A percentile compares a stretch with the other conserved stretches of the same genome.
Conservation (phyloP, 35 echinoderm and acorn worm species). For the Eucidaris tribuloides region DNA sequence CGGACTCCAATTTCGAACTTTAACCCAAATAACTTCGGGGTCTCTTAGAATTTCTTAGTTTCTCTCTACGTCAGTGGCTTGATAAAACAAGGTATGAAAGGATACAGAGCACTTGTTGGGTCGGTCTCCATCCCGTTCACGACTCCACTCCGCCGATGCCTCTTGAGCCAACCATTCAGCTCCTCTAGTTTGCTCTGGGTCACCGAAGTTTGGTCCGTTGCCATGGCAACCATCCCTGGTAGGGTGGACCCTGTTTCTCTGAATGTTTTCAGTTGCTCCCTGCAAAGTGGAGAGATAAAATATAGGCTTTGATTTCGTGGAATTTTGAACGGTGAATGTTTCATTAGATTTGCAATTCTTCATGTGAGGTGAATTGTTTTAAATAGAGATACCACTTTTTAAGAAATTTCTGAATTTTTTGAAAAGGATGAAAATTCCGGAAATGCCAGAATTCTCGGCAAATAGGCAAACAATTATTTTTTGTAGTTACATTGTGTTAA, state of each 20-base stretch:
- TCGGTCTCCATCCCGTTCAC: neutral
- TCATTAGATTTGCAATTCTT: too few species aligned
- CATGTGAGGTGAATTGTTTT: too few species aligned
- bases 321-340: too few species aligned
- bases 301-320: neutral
- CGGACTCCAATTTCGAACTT: too few species aligned
- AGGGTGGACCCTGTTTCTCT: neutral
- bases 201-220: neutral
- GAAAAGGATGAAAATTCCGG: too few species aligned
- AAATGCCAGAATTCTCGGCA: too few species aligned
- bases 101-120: neutral
- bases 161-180: constrained; percentile 17
- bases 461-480: too few species aligned
- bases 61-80: neutral
- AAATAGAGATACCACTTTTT: too few species aligned
- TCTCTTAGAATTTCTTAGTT: too few species aligned
- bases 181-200: neutral
- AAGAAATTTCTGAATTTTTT: too few species aligned
- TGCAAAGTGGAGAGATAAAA: neutral
- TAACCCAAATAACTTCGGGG: too few species aligned
- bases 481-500: too few species aligned
- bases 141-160: neutral
- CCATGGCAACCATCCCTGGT: neutral
- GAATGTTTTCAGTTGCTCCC: constrained; percentile 51
- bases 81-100: neutral